Evolutionary conservation across 2,888 invertebrate genomes (phyloP).

Genomic region (Coelopa pilipes): DNA sequence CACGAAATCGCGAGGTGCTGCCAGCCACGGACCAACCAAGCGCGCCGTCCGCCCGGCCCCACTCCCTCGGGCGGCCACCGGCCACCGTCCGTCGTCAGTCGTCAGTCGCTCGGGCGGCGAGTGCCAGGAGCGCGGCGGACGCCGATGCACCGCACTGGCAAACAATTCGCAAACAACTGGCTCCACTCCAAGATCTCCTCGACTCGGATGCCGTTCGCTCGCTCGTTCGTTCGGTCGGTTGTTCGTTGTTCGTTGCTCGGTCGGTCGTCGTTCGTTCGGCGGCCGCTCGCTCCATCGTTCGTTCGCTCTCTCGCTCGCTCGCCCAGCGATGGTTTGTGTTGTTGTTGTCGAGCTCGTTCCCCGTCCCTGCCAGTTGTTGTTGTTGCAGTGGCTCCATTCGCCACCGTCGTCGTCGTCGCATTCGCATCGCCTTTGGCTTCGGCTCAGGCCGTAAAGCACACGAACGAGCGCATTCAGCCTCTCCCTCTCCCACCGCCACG

Average conservation of each 20-base stretch:
- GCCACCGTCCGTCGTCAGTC: constrained; percentile 29
- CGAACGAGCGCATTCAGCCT: not conserved
- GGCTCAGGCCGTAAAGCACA: constrained; percentile 16
- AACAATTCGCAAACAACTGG: constrained; percentile 62
- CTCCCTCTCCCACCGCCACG: not conserved
- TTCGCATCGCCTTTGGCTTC: constrained; percentile 4
- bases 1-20: constrained; percentile 24
- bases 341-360: not conserved
- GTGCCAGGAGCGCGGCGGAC: constrained; percentile 33
- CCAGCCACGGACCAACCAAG: constrained; percentile 5
- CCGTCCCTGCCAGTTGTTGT: not conserved
- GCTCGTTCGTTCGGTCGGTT: too few relatives aligned
- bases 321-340: constrained; percentile 39
- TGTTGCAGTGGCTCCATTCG: not conserved
- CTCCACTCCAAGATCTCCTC: constrained; percentile 60
- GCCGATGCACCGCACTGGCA: constrained; percentile 52
- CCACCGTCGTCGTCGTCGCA: not conserved
- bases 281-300: too few relatives aligned
- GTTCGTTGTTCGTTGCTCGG: constrained; percentile 35
- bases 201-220: constrained; percentile 42
- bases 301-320: constrained; percentile 1
- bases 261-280: too few relatives aligned
- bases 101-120: constrained; percentile 24
- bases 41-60: not conserved
- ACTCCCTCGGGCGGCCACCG: constrained; percentile 1